phyloP scores from a whole-genome alignment of 2,888 invertebrate species.

The Lithodes maja region DNA sequence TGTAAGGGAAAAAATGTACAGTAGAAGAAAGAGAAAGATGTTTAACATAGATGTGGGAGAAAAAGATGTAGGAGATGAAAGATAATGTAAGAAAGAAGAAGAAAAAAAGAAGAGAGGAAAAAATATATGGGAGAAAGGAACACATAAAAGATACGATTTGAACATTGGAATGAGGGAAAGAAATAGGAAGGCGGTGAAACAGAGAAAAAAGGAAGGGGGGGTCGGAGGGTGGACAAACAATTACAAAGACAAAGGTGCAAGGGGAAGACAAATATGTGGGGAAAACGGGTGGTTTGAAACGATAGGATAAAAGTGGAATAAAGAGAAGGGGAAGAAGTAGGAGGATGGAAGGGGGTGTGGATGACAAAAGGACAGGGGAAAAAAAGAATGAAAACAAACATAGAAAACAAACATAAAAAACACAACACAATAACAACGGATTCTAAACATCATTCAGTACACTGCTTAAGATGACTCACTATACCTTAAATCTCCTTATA shows the following conservation, averaged over 20 bases:
- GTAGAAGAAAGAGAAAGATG: not conserved
- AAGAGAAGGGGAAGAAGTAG: not conserved
- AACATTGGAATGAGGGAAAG: too few species aligned
- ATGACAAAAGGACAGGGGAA: not conserved
- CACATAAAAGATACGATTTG: not conserved
- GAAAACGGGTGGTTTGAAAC: not conserved
- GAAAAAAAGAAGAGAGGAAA: not conserved
- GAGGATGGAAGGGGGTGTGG: not conserved
- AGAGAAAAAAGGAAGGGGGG: not conserved
- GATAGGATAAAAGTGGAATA: not conserved
- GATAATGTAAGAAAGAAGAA: not conserved
- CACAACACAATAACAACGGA: not conserved
- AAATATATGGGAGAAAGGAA: not conserved
- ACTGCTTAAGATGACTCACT: not conserved
- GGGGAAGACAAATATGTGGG: slow-evolving; percentile 5
- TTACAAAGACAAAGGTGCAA: not conserved
- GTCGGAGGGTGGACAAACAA: not conserved
- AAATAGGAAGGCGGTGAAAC: too few species aligned
- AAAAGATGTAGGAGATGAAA: not conserved
- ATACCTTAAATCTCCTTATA: not conserved
- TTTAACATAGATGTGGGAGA: not conserved
- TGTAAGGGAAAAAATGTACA: not conserved
- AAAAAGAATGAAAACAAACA: not conserved
- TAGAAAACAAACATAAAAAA: not conserved
- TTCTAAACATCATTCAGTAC: not conserved